These are phyloP conservation scores for Tenthredo amoena DNA, from an alignment of 2,888 invertebrate species.

Conservation along the genomic window DNA sequence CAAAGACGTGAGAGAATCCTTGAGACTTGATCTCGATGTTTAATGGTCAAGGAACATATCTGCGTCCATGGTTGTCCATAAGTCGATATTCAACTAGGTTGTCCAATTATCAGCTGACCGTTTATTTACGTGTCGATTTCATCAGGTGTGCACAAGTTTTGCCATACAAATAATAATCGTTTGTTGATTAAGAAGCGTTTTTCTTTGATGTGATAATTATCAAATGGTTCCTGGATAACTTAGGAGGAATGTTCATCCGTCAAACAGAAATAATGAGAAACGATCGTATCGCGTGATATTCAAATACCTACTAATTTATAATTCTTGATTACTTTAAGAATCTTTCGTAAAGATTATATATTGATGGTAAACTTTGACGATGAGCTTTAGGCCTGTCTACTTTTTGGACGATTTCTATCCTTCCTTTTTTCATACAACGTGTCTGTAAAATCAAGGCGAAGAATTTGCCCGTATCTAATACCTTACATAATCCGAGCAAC, in stretches of 20 bases:
- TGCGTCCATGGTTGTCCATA: conserved; percentile 4
- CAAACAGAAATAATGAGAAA: not conserved
- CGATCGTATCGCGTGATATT: not conserved
- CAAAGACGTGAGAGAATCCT: conserved; percentile 29
- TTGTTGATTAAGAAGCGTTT: not conserved
- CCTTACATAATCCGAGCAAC: not conserved
- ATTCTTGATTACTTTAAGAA: not conserved
- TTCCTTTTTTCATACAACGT: not conserved
- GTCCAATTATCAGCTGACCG: not conserved
- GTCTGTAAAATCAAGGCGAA: not conserved
- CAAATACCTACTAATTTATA: not conserved
- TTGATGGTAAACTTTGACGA: no score
- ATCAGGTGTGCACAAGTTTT: not conserved
- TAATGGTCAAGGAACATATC: conserved; percentile 19
- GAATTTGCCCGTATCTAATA: conserved; percentile 2
- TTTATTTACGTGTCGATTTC: not conserved
- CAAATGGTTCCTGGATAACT: not conserved
- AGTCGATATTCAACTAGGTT: not conserved
- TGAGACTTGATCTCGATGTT: conserved; percentile 35
- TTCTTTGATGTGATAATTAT: not conserved
- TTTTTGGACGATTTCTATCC: not conserved
- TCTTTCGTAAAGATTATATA: not conserved
- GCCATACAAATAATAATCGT: not conserved
- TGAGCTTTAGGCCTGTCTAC: not conserved
- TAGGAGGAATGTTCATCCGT: not conserved